These are phyloP conservation scores for Lutjanus argentimaculatus DNA, from an alignment of 2,797 vertebrate genomes.

Conservation along the genomic window DNA sequence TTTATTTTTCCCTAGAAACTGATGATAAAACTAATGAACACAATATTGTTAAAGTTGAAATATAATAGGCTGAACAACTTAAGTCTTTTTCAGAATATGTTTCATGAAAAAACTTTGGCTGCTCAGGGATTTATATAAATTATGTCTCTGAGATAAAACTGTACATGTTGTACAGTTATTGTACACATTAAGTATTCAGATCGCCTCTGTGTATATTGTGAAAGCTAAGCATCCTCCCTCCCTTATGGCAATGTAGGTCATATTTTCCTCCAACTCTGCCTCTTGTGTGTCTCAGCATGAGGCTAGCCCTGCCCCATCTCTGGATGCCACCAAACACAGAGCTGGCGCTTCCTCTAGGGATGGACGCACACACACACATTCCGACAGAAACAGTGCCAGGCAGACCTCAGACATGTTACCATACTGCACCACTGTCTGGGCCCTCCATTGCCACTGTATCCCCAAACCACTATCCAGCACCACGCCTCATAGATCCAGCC, in stretches of 20 bases:
- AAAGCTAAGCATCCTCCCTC: constrained; percentile 67
- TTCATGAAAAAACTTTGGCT: background rate
- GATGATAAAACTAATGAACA: too few species aligned
- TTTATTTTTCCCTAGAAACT: too few species aligned
- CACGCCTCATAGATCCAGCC: constrained; percentile 74
- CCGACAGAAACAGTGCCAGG: constrained; percentile 83
- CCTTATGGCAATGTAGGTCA: constrained; percentile 86
- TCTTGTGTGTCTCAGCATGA: constrained; percentile 75
- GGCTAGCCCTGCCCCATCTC: constrained; percentile 72
- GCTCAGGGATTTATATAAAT: background rate
- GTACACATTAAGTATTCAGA: constrained; percentile 32
- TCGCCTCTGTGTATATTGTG: constrained; percentile 55
- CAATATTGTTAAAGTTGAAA: background rate
- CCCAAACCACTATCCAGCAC: constrained; percentile 75
- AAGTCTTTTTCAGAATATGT: background rate
- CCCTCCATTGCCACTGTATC: constrained; percentile 70
- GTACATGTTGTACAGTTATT: background rate
- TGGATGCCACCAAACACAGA: constrained; percentile 77
- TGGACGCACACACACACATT: constrained; percentile 57
- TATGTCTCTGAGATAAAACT: constrained; percentile 10
- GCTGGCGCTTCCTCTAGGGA: constrained; percentile 71
- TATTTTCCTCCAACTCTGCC: constrained; percentile 76
- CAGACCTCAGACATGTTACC: constrained; percentile 82
- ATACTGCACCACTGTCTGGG: constrained; percentile 76
- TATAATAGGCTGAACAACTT: constrained; percentile 7